phyloP scores from a whole-genome alignment of 1,140 invertebrate species.

The Apis florea region DNA sequence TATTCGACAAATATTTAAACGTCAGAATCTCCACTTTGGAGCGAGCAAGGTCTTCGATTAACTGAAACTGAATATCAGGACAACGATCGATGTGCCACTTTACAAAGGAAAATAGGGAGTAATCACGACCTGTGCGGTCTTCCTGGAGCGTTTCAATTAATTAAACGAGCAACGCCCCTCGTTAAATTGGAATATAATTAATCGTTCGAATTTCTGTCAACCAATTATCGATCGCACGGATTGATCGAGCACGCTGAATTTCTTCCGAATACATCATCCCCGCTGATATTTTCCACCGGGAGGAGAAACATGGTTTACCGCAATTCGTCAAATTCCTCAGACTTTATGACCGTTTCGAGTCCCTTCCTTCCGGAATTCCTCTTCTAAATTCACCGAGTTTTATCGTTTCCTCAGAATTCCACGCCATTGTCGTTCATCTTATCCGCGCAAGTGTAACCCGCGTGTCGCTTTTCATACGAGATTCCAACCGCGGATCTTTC shows the following conservation, averaged over 20 bases:
- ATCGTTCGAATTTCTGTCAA: too few species aligned
- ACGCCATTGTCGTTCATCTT: slow-evolving; percentile 31
- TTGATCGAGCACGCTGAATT: not conserved
- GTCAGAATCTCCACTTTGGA: too few species aligned
- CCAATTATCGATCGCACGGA: not conserved
- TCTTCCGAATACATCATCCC: too few species aligned
- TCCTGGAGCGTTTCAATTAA: too few species aligned
- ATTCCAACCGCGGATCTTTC: slow-evolving; percentile 8
- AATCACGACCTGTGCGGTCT: too few species aligned
- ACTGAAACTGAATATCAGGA: too few species aligned
- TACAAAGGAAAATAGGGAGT: too few species aligned
- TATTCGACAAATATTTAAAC: too few species aligned
- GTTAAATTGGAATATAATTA: too few species aligned
- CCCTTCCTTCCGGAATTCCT: not conserved
- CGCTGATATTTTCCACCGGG: not conserved
- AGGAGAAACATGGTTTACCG: not conserved
- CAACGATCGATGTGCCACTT: too few species aligned
- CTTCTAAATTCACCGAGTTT: slow-evolving; percentile 32
- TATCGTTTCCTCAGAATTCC: slow-evolving; percentile 28
- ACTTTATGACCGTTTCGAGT: slow-evolving; percentile 24
- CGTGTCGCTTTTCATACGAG: slow-evolving; percentile 9
- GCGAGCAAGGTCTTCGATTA: too few species aligned
- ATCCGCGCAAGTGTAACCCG: not conserved
- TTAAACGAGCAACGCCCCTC: too few species aligned
- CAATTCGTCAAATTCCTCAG: not conserved